phyloP scores from a whole-genome alignment of 2,888 invertebrate species.

The Ceramica pisi region DNA sequence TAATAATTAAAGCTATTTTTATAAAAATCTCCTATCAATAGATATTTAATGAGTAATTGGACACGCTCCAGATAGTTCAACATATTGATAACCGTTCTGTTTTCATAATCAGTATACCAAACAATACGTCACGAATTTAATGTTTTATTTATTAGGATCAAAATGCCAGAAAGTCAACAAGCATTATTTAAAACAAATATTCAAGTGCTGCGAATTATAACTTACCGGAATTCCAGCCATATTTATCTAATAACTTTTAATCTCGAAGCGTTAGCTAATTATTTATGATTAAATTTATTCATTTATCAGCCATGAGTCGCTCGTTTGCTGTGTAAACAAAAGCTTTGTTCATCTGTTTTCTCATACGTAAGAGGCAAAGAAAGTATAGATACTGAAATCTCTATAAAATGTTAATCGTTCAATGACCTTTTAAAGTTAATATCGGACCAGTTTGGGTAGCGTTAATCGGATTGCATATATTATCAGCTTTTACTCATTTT shows the following conservation, averaged over 20 bases:
- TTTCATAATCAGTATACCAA: background rate
- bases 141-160: too few species aligned
- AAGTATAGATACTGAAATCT: slow-evolving; percentile 1
- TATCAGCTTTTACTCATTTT: background rate
- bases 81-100: background rate
- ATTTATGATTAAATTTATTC: slow-evolving; percentile 34
- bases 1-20: background rate
- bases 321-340: background rate
- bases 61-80: background rate
- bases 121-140: slow-evolving; percentile 6
- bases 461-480: background rate
- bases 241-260: slow-evolving; percentile 20
- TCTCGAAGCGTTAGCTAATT: slow-evolving; percentile 8
- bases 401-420: slow-evolving; percentile 13
- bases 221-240: background rate
- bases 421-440: slow-evolving; percentile 13
- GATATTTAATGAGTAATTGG: background rate
- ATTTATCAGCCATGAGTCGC: background rate
- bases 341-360: slow-evolving; percentile 2
- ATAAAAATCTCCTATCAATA: background rate
- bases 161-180: too few species aligned
- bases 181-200: too few species aligned
- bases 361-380: background rate
- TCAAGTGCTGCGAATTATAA: too few species aligned
- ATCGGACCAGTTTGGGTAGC: background rate